Base-by-base conservation (phyloP, 2,113 vertebrate species). In the Ciconia stormi region DNA sequence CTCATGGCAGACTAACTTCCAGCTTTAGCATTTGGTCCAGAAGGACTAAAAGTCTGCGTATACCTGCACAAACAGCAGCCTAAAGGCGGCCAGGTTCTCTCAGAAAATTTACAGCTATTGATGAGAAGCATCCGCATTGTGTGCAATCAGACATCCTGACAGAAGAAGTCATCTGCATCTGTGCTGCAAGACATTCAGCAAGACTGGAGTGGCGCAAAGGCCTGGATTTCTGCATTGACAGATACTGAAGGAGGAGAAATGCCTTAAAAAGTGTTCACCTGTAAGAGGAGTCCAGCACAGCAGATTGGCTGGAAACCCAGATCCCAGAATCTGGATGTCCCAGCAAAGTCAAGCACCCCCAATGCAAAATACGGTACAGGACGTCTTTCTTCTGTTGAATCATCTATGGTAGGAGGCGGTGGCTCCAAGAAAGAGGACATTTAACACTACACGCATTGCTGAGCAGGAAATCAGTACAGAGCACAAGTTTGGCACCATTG, bases 121-220 rank as follows among this genome's bases (percentile, higher is more conserved):
- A 87, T 29, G 2, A 73, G 73, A 84, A 85, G 44, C 22, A 55
- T 8, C 32, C 13, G 0, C 56, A 36, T 2, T 49, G 21, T 17
- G 15, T 5, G 4, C 4, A 16, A 20, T 38, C 27, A 59, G 29
- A 78, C 2, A 61, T 22, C 20, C 49, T 34, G 38, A 46, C 56
- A 52, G 7, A 3, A 42, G 0, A 0, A 72, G 46, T 10, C 36
- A 82, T 7, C 74, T 2, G 2, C 16, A 82, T 16, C 56, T 27
- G 32, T n/a, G 52, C 62, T 77, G 21, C 47, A 63, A 44, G 42
- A 74, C 67, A 53, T 25, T 22, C n/a, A 58, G 42, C 47, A 44
- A 36, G 52, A 21, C 26, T 11, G 44, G 27, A 55, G 50, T 4
- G 16, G 29, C 50, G 34, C 50, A 42, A 32, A 89, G 23, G 12